These are phyloP conservation scores for Cistogaster globosa DNA, from an alignment of 2,888 invertebrate species.

Conservation along the genomic window DNA sequence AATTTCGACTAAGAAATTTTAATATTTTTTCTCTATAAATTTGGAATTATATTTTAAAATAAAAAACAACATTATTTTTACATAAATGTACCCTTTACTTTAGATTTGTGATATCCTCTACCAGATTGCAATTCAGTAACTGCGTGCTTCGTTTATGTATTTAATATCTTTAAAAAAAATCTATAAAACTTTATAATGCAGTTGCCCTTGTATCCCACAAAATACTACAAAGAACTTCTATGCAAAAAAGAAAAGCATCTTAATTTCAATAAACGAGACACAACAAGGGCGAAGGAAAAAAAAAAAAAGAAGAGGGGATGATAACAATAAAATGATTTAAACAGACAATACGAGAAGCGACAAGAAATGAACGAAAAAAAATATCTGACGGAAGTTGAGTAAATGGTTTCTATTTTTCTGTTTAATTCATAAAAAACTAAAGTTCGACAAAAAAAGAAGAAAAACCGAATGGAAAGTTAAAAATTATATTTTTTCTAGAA, in stretches of 20 bases:
- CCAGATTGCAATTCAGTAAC: too few relatives aligned
- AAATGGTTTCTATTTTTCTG: constrained; percentile 62
- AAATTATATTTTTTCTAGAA: not conserved
- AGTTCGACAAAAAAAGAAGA: not conserved
- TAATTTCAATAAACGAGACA: not conserved
- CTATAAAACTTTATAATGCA: too few relatives aligned
- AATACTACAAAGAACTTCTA: not conserved
- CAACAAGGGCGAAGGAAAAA: not conserved
- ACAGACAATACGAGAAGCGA: constrained; percentile 48
- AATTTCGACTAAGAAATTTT: too few relatives aligned
- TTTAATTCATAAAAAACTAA: constrained; percentile 6
- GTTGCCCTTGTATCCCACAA: too few relatives aligned
- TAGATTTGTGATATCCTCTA: too few relatives aligned
- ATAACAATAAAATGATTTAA: constrained; percentile 62
- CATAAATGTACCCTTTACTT: too few relatives aligned
- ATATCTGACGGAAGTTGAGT: constrained; percentile 58
- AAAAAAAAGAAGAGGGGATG: constrained; percentile 19
- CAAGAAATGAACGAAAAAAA: constrained; percentile 41
- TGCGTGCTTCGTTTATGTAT: too few relatives aligned
- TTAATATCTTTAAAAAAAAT: too few relatives aligned
- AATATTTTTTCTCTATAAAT: too few relatives aligned
- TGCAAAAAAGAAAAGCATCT: not conserved
- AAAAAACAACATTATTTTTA: too few relatives aligned
- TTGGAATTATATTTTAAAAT: too few relatives aligned
- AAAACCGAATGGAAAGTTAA: not conserved